These are phyloP conservation scores for Lasaia peninsularis DNA, from an alignment of 1,140 invertebrate genomes.

Conservation along the genomic window DNA sequence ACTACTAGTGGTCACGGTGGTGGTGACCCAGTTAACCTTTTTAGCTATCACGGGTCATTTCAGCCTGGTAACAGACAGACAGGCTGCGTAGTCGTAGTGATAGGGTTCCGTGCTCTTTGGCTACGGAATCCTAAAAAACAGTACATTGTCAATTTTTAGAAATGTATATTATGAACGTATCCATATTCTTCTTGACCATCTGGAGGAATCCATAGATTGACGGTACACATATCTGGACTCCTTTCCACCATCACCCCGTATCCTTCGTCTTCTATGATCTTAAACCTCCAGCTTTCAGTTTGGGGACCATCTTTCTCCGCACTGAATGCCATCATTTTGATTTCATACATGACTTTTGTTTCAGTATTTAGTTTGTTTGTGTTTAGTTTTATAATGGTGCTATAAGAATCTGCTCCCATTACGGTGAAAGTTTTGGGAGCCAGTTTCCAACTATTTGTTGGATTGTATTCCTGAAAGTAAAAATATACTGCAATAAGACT, in stretches of 20 bases:
- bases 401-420: not conserved
- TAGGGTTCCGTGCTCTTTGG: not conserved
- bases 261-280: not conserved
- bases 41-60: no score
- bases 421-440: not conserved
- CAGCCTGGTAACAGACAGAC: no score
- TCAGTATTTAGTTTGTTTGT: no score
- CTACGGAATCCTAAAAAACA: not conserved
- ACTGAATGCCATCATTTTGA: not conserved
- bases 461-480: not conserved
- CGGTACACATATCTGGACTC: not conserved
- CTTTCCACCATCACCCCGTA: not conserved
- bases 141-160: slow-evolving; percentile 1
- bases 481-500: no score
- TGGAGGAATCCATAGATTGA: not conserved
- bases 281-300: not conserved
- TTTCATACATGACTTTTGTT: not conserved
- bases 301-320: not conserved
- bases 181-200: not conserved
- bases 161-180: slow-evolving; percentile 3
- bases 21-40: no score
- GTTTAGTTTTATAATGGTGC: not conserved
- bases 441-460: not conserved
- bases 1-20: no score
- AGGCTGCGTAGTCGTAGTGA: no score